Evolutionary conservation across 1,140 invertebrate species (phyloP), one percentile per base, ranked within the genome.

Genomic region (Coelopa frigida): DNA sequence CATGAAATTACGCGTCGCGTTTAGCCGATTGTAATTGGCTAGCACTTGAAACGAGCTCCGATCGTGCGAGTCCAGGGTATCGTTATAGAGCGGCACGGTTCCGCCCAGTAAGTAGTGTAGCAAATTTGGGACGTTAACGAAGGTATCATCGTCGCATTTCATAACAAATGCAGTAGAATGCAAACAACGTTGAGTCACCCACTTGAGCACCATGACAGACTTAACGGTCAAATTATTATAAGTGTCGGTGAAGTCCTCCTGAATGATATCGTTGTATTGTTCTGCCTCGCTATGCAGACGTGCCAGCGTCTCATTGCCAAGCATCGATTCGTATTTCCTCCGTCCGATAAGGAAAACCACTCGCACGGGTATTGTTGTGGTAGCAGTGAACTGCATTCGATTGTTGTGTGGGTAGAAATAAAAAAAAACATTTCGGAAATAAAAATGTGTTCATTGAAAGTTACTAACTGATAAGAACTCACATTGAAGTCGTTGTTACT

Each of bases 211-310:
- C 78, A 89, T 83, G 12, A 89, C 78, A 14, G 85, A 87, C 65
- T 96, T 96, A 6, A 94, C 66, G 0, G 91, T 95, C 39, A 96
- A 73, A 77, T 97, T 96, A 63, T 90, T 87, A 68, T 96, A 96
- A 1, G 84, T 83, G 68, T 97, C 93, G 10, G 85, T 60, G 62
- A 94, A 95, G 42, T 81, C 80, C 67, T 92, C 89, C 71, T 94
- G 87, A 29, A 97, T 83, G n/a, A 97, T 81, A 68, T 97, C 92
- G 21, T 82, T 56, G 41, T 69, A 59, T 20, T 54, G 51, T 18
- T 64, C 53, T 14, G 57, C 50, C 49, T 66, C 56, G 39, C 42
- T 54, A 45, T 58, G 55, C 24, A 59, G 20, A 18, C 63, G 55
- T 5, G 46, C 45, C 1, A 54, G 39, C 14, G 54, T 68, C 52